Evolutionary conservation across 2,113 vertebrate species (phyloP).

Genomic region (Stomatorhinus ivindoensis): DNA sequence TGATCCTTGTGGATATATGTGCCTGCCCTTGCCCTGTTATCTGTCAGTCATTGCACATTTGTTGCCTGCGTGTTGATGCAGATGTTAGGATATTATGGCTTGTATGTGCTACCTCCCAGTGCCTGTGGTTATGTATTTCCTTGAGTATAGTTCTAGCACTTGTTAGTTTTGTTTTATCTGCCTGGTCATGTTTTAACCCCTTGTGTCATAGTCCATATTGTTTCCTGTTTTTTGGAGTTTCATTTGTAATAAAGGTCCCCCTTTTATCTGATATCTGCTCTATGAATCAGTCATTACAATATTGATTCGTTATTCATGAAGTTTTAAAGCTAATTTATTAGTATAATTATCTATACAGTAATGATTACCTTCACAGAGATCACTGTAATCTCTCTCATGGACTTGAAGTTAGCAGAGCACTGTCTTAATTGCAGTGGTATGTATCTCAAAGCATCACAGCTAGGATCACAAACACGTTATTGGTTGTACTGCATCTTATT

Average conservation of each 20-base stretch:
- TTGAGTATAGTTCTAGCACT: not conserved
- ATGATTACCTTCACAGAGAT: not conserved
- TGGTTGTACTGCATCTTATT: slow-evolving; percentile 4
- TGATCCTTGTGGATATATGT: not conserved
- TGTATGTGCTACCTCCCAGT: not conserved
- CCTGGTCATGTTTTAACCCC: not conserved
- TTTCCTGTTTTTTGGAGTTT: not conserved
- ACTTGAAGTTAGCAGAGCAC: slow-evolving; percentile 17
- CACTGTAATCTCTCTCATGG: slow-evolving; percentile 12
- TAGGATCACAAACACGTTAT: slow-evolving; percentile 19
- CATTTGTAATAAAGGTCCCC: not conserved
- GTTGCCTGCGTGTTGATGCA: not conserved
- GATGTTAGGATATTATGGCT: not conserved
- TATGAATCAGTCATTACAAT: not conserved
- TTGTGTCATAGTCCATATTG: too few relatives aligned
- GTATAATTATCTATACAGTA: not conserved
- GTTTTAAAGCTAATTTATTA: not conserved
- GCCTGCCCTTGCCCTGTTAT: not conserved
- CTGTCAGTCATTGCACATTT: not conserved
- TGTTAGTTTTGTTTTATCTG: not conserved
- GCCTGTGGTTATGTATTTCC: not conserved
- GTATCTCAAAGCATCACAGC: slow-evolving; percentile 27
- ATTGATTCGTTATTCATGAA: not conserved
- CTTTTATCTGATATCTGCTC: not conserved
- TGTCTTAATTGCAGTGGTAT: slow-evolving; percentile 30